Evolutionary conservation across 2,113 vertebrate species (phyloP).

Genomic region (Gallinago undulata): DNA sequence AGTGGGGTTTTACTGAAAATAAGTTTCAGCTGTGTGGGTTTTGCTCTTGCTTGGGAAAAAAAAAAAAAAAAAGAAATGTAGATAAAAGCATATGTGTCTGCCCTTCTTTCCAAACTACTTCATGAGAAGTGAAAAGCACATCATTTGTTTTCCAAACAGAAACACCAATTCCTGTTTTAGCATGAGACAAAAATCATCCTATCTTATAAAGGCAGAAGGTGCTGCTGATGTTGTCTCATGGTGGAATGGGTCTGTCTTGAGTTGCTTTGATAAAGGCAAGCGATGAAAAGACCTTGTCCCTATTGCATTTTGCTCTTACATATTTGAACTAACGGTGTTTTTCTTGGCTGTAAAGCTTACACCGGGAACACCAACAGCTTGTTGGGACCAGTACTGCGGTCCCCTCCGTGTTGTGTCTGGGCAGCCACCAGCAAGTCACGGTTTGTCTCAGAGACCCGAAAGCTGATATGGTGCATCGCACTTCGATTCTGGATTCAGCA

Average conservation of each 20-base stretch:
- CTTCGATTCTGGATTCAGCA: neutral
- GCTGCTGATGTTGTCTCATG: neutral
- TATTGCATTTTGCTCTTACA: rapidly evolving
- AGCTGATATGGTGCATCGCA: neutral
- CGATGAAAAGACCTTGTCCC: neutral
- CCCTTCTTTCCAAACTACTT: neutral
- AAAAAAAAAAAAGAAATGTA: rapidly evolving
- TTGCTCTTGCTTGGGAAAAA: neutral
- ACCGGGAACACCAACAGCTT: neutral
- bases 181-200: neutral
- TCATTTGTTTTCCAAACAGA: neutral
- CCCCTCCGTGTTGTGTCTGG: neutral
- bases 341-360: neutral
- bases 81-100: neutral
- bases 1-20: neutral
- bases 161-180: neutral
- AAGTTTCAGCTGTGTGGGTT: rapidly evolving
- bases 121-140: neutral
- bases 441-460: neutral
- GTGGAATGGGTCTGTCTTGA: rapidly evolving
- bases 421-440: rapidly evolving
- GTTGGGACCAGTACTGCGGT: neutral
- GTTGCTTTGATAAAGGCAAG: neutral
- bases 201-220: neutral
- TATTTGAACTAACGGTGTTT: neutral